These are phyloP conservation scores for Anisognathus igniventris DNA, from an alignment of 2,797 vertebrate species.

Conservation along the genomic window DNA sequence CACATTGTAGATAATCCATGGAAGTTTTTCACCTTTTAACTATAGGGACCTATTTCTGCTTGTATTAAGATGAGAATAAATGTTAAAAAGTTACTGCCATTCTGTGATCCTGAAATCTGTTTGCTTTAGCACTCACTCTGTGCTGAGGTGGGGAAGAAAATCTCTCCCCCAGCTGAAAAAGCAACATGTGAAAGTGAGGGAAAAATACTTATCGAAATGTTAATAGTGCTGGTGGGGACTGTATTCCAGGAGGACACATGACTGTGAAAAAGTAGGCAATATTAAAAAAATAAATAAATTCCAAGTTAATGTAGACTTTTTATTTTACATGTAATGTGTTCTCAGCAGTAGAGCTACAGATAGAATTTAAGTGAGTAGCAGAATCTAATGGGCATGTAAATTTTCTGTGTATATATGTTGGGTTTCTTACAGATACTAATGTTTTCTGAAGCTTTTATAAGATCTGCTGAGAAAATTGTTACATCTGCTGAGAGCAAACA, in stretches of 20 bases:
- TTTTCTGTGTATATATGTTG: accelerated
- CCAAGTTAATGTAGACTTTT: not conserved
- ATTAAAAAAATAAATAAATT: not conserved
- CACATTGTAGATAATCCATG: not conserved
- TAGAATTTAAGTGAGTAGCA: not conserved
- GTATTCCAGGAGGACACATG: not conserved
- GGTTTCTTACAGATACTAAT: not conserved
- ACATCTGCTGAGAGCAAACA: not conserved
- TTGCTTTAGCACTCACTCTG: not conserved
- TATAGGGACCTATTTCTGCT: not conserved
- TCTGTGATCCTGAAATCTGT: not conserved
- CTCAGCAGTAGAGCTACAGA: not conserved
- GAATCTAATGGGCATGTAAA: not conserved
- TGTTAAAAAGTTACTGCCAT: not conserved
- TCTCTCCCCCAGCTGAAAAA: not conserved
- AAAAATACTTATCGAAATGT: not conserved
- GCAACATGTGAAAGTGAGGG: not conserved
- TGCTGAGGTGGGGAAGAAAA: not conserved
- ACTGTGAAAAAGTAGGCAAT: not conserved
- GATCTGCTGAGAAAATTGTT: not conserved
- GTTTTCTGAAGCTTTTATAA: not conserved
- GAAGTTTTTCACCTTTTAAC: not conserved
- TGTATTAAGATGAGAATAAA: not conserved
- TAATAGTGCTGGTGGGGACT: not conserved
- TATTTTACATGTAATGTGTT: not conserved